A percentile compares a stretch with the other conserved stretches of the same genome.
These are phyloP conservation scores for Cheilosia variabilis DNA, from an alignment of 2,888 invertebrate genomes.

Conservation along the genomic window DNA sequence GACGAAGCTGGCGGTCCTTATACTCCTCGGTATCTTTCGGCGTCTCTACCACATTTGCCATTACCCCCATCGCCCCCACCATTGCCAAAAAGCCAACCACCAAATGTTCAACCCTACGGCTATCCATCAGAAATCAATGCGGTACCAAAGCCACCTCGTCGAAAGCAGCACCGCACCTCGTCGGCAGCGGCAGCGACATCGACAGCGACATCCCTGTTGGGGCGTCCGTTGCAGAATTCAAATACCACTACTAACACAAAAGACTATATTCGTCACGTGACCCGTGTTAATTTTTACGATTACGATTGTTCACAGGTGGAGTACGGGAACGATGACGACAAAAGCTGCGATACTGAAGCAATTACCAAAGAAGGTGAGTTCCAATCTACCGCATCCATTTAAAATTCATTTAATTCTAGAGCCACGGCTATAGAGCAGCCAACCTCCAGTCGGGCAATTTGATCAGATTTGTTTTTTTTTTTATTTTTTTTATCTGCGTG, in stretches of 20 bases:
- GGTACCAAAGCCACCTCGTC: slow-evolving; percentile 82
- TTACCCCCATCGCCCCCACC: slow-evolving; percentile 76
- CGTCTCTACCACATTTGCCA: slow-evolving; percentile 63
- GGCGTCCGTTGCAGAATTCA: slow-evolving; percentile 71
- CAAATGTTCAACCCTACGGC: slow-evolving; percentile 74
- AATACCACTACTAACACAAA: slow-evolving; percentile 78
- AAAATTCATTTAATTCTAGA: slow-evolving; percentile 50
- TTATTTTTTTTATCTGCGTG: slow-evolving; percentile 3
- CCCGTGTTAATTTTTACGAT: slow-evolving; percentile 84
- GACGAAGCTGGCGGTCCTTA: slow-evolving; percentile 13
- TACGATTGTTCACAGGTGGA: slow-evolving; percentile 85
- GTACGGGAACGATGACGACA: slow-evolving; percentile 85
- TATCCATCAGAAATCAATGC: slow-evolving; percentile 77
- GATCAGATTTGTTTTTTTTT: slow-evolving; percentile 4
- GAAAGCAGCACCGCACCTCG: slow-evolving; percentile 63
- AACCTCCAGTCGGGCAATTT: slow-evolving; percentile 8
- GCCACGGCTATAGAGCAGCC: neutral
- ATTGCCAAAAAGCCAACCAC: slow-evolving; percentile 77
- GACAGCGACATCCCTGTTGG: slow-evolving; percentile 63
- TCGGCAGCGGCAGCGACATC: slow-evolving; percentile 36
- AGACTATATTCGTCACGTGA: slow-evolving; percentile 84
- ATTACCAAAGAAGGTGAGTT: slow-evolving; percentile 94
- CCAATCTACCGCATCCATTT: slow-evolving; percentile 15
- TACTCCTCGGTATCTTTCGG: slow-evolving; percentile 47
- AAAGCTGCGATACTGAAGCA: slow-evolving; percentile 91